Base-by-base conservation (phyloP, 2,113 vertebrate genomes). In the Lepidiolamprologus cunningtoni region DNA sequence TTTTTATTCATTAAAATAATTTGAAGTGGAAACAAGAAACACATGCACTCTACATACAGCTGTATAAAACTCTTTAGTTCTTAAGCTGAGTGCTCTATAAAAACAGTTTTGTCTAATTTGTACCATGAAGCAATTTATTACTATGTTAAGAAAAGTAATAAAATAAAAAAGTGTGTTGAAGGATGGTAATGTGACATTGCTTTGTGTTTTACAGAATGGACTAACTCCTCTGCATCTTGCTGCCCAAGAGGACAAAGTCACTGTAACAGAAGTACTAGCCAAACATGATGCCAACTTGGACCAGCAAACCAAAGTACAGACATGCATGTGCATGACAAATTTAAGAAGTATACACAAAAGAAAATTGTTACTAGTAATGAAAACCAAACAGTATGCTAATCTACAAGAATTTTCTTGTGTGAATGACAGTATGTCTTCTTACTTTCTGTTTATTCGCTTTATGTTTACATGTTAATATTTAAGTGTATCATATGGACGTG, bases 231-330 rank as follows among this genome's bases (percentile, higher is more conserved):
- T 99, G 80, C 99, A 99, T 93, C 97, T 99, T 17, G 94, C 98
- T 35, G 99, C 98, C 91, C 98, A 99, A 88, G 98, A 99, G 91
- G 99, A 99, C 94, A 97, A 96, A 91, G 98, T 99, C 85, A 97
- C 91, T 10, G 97, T 97, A 58, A 97, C 98, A 1, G 98, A 99
- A 57, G 97, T 98, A 28, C 96, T 99, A 78, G 95, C 96, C 54
- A 98, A 98, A 87, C 95, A 98, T 0, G 97, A 97, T 9, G 97
- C 97, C 16, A 98, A 97, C 89, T 89, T 97, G 87, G 98, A 99
- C 87, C 98, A 98, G 66, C 98, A 97, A 92, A 99, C 99, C 8
- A 99, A 99, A 97, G 99, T 99, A 86, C 50, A 40, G 16, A 80
- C 57, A 71, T 37, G 55, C 26, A 26, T 16, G 52, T 37, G 21